A percentile compares a stretch with the other conserved stretches of the same genome.
phyloP scores from a whole-genome alignment of 2,113 vertebrate species.

The Microcebus murinus region DNA sequence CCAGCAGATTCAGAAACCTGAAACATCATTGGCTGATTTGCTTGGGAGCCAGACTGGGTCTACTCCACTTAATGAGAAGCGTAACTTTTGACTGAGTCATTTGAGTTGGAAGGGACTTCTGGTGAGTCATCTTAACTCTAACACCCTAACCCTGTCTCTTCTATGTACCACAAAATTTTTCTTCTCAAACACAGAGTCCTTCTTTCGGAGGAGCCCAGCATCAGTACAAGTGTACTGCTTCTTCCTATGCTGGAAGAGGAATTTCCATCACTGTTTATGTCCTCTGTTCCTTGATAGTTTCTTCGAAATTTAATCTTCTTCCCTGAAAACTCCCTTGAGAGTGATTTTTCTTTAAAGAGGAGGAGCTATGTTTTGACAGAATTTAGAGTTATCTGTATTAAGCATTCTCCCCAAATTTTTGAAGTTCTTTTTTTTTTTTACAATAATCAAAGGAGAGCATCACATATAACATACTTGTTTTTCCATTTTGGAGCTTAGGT shows the following conservation, averaged over 20 bases:
- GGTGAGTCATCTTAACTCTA: slow-evolving; percentile 84
- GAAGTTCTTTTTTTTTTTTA: slow-evolving; percentile 64
- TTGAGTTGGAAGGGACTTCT: slow-evolving; percentile 83
- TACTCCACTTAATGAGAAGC: slow-evolving; percentile 75
- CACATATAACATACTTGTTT: slow-evolving; percentile 55
- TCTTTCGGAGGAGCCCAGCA: background rate
- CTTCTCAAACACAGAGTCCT: slow-evolving; percentile 16
- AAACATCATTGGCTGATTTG: slow-evolving; percentile 63
- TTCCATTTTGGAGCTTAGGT: slow-evolving; percentile 51
- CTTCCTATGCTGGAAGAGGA: background rate
- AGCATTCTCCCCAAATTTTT: slow-evolving; percentile 55
- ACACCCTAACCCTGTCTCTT: slow-evolving; percentile 78
- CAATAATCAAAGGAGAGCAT: slow-evolving; percentile 53
- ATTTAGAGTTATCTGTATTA: background rate
- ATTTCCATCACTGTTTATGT: slow-evolving; percentile 39
- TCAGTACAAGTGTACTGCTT: background rate
- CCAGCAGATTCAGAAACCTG: slow-evolving; percentile 22
- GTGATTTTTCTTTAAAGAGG: slow-evolving; percentile 43
- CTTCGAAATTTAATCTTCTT: slow-evolving; percentile 52
- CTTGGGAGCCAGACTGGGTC: slow-evolving; percentile 75
- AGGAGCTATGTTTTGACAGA: background rate
- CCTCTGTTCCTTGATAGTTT: slow-evolving; percentile 58
- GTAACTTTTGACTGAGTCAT: slow-evolving; percentile 75
- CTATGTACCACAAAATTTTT: slow-evolving; percentile 48
- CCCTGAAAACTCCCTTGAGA: slow-evolving; percentile 52